Conservation (phyloP, 92 coral and sea anemone genomes). For the Virgularia gustaviana region DNA sequence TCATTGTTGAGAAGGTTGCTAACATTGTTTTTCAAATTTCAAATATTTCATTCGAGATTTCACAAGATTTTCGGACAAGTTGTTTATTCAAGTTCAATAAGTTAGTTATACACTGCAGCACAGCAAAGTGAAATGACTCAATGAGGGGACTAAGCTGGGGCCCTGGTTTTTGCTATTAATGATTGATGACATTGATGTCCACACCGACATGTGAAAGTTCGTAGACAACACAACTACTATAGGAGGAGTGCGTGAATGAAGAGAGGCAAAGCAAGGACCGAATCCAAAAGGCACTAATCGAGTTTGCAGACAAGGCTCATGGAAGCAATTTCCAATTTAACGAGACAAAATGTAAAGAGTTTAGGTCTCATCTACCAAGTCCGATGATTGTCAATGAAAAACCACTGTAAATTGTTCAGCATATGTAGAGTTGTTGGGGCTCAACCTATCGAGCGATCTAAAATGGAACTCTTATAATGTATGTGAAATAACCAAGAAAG, state of each 20-base stretch:
- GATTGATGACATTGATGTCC: neutral
- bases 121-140: too few species aligned
- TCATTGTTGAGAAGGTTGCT: too few species aligned
- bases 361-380: neutral
- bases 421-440: constrained; percentile 12
- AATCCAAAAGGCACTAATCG: constrained; percentile 13
- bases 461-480: neutral
- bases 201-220: neutral
- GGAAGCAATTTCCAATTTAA: too few species aligned
- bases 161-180: neutral
- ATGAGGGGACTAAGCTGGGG: neutral
- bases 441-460: neutral
- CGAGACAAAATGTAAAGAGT: too few species aligned
- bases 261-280: neutral
- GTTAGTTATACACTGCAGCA: too few species aligned
- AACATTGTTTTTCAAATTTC: too few species aligned
- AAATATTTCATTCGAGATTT: too few species aligned
- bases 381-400: constrained; percentile 11
- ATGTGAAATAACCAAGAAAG: neutral
- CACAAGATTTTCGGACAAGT: too few species aligned
- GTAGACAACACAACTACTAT: neutral
- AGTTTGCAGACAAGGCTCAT: constrained; percentile 9
- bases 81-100: too few species aligned
- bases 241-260: neutral
- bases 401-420: constrained; percentile 19